Percentiles rank a stretch among this genome's conserved stretches.
Conservation (phyloP, 2,797 vertebrate genomes). For the Hozukius guyotensis region DNA sequence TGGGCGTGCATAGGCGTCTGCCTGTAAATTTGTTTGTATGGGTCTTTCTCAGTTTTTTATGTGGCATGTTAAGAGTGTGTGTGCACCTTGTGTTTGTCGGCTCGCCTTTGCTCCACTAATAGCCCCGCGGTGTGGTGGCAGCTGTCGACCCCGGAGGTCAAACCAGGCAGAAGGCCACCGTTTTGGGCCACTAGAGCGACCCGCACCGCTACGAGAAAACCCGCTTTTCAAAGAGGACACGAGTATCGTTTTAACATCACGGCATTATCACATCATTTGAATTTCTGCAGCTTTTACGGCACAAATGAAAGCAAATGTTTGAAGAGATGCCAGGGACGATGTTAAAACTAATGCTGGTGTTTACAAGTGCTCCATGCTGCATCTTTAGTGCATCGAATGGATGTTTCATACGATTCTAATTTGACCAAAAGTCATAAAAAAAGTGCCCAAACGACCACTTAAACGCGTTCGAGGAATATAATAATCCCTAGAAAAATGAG, state of each 20-base stretch:
- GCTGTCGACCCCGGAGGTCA: constrained; percentile 73
- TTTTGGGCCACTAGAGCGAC: background rate
- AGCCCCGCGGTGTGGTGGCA: constrained; percentile 61
- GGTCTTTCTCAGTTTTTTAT: constrained; percentile 13
- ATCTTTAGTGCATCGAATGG: background rate
- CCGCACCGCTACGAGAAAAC: background rate
- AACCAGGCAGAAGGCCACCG: constrained; percentile 47
- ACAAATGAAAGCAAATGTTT: background rate
- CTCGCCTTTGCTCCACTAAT: constrained; percentile 68
- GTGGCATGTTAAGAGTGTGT: background rate
- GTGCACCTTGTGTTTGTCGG: constrained; percentile 60
- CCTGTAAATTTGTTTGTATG: background rate
- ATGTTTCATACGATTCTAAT: background rate
- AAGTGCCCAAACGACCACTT: background rate
- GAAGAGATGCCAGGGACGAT: background rate
- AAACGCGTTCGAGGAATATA: background rate
- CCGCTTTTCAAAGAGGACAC: background rate
- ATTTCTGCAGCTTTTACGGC: background rate
- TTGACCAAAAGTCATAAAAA: background rate
- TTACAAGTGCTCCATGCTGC: background rate
- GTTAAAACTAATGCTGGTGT: background rate
- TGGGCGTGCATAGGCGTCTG: background rate
- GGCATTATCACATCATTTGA: background rate
- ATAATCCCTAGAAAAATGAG: background rate
- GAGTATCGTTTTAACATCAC: background rate